Evolutionary conservation across 2,888 invertebrate genomes (phyloP).

Genomic region (Meliscaeva auricollis): DNA sequence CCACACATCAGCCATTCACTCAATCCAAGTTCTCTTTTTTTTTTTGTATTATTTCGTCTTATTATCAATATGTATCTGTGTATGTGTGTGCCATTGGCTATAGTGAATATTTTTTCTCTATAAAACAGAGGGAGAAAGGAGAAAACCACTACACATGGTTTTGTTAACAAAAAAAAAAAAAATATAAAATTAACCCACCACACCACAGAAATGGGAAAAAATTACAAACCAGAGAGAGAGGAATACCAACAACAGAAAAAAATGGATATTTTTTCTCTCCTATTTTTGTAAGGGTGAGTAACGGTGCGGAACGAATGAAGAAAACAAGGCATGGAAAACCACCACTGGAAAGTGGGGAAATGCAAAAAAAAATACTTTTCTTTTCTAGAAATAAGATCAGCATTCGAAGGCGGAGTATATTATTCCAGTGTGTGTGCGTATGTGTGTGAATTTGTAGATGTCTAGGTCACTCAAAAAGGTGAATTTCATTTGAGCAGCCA

Average conservation of each 20-base stretch:
- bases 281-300: slow-evolving; percentile 35
- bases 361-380: slow-evolving; percentile 17
- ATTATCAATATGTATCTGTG: slow-evolving; percentile 6
- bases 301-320: slow-evolving; percentile 20
- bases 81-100: not conserved
- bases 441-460: not conserved
- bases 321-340: slow-evolving; percentile 9
- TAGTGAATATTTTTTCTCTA: not conserved
- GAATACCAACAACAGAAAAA: slow-evolving; percentile 10
- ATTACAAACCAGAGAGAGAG: slow-evolving; percentile 18
- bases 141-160: slow-evolving; percentile 57
- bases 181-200: slow-evolving; percentile 32
- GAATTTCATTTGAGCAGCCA: slow-evolving; percentile 9
- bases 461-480: slow-evolving; percentile 6
- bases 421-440: not conserved
- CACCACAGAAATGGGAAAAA: slow-evolving; percentile 37
- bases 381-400: slow-evolving; percentile 37
- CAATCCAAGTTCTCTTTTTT: slow-evolving; percentile 61
- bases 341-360: slow-evolving; percentile 64
- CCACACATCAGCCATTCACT: slow-evolving; percentile 75
- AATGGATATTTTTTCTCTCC: slow-evolving; percentile 36
- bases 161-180: slow-evolving; percentile 17
- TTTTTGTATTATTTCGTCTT: slow-evolving; percentile 37
- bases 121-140: slow-evolving; percentile 45
- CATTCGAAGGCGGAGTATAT: slow-evolving; percentile 60